Percentiles rank a stretch among this genome's conserved stretches.
Evolutionary conservation across 2,113 vertebrate species (phyloP).

Genomic region (Neolamprologus hecqui): DNA sequence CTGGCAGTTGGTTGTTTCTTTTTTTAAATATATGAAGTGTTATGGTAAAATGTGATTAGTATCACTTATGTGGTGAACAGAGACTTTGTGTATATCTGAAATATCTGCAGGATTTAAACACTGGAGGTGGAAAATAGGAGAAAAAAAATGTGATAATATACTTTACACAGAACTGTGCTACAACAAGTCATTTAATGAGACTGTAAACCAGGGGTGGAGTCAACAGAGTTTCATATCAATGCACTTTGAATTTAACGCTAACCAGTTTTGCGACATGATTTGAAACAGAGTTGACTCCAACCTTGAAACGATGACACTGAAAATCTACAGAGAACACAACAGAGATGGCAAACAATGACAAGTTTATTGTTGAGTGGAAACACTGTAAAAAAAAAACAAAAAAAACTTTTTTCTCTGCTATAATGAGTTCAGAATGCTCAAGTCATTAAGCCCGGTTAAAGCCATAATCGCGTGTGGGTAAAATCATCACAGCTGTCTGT

Average conservation of each 20-base stretch:
- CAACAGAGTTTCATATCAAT: conserved; percentile 4
- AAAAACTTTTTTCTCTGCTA: conserved; percentile 28
- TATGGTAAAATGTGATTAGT: conserved; percentile 11
- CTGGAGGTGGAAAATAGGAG: background rate
- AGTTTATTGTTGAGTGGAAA: conserved; percentile 23
- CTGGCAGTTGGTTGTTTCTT: background rate
- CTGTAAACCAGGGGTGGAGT: conserved; percentile 9
- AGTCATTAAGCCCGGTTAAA: conserved; percentile 53
- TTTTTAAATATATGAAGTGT: background rate
- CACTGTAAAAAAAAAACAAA: conserved; percentile 17
- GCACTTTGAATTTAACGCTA: background rate
- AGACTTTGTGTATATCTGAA: conserved; percentile 15
- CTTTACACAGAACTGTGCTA: conserved; percentile 15
- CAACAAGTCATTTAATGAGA: background rate
- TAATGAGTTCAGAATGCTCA: conserved; percentile 51
- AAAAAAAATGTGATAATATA: background rate
- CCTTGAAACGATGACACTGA: background rate
- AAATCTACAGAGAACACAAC: background rate
- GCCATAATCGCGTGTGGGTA: conserved; percentile 46
- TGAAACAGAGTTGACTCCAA: conserved; percentile 22
- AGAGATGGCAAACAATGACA: background rate
- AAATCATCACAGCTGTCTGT: conserved; percentile 20
- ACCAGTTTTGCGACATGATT: background rate
- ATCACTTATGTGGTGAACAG: conserved; percentile 4
- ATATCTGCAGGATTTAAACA: conserved; percentile 10